A percentile compares a stretch with the other conserved stretches of the same genome.
phyloP scores from a whole-genome alignment of 2,797 vertebrate species.

The Pantherophis vulpinus region DNA sequence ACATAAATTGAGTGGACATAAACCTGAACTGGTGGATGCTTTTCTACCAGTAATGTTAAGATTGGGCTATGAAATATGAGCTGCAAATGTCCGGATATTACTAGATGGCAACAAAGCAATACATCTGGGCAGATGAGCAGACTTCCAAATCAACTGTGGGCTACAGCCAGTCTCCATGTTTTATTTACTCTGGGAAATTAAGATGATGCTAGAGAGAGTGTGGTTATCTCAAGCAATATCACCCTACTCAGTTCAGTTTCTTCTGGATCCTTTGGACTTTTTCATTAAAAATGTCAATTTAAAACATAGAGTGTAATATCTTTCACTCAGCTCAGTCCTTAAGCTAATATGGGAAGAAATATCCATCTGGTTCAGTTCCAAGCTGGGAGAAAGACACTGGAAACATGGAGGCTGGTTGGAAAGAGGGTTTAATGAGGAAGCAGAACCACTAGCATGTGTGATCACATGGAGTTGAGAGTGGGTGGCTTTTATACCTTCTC shows the following conservation, averaged over 20 bases:
- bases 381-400: too few relatives aligned
- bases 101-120: neutral
- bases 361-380: too few relatives aligned
- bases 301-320: neutral
- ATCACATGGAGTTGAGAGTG: too few relatives aligned
- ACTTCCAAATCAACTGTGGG: neutral
- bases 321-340: conserved; percentile 3
- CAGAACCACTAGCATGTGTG: too few relatives aligned
- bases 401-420: too few relatives aligned
- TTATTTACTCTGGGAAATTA: neutral
- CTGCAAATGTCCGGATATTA: neutral
- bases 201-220: neutral
- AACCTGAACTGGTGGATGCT: neutral
- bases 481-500: too few relatives aligned
- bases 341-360: neutral
- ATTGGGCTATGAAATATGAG: neutral
- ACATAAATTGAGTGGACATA: neutral
- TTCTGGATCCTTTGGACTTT: neutral
- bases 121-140: neutral
- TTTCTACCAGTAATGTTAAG: neutral
- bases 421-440: too few relatives aligned
- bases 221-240: neutral
- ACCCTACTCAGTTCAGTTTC: too few relatives aligned
- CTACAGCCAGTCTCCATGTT: neutral
- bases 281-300: neutral